Percentiles rank a stretch among this genome's conserved stretches.
These are phyloP conservation scores for Perccottus glenii DNA, from an alignment of 2,113 vertebrate genomes.

Conservation along the genomic window DNA sequence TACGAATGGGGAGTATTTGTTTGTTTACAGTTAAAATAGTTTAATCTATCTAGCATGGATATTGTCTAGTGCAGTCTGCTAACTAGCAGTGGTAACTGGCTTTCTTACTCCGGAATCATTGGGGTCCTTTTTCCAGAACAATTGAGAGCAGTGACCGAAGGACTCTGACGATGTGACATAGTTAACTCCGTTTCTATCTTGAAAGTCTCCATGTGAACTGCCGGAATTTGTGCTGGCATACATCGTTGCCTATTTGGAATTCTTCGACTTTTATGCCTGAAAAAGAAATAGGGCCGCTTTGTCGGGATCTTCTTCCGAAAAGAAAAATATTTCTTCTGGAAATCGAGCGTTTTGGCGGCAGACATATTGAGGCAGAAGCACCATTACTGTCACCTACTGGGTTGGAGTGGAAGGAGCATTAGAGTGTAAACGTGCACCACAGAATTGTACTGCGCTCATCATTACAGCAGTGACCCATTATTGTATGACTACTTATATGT, in stretches of 20 bases:
- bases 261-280: constrained; percentile 55
- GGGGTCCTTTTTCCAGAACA: constrained; percentile 80
- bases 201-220: constrained; percentile 74
- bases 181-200: constrained; percentile 75
- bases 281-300: constrained; percentile 71
- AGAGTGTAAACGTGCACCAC: no score
- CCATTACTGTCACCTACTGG: constrained; percentile 52
- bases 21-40: no score
- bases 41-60: not conserved
- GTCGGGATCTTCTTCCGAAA: constrained; percentile 73
- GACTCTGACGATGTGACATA: constrained; percentile 76
- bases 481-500: no score
- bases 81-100: constrained; percentile 45
- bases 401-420: constrained; percentile 35
- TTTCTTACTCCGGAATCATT: constrained; percentile 78
- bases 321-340: constrained; percentile 73
- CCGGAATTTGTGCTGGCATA: constrained; percentile 73
- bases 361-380: not conserved
- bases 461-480: no score
- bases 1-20: not conserved
- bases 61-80: constrained; percentile 18
- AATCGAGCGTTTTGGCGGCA: constrained; percentile 68
- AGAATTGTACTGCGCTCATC: no score
- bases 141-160: constrained; percentile 76
- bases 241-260: constrained; percentile 58